Evolutionary conservation across 2,797 vertebrate species (phyloP).

Genomic region (Alca torda): DNA sequence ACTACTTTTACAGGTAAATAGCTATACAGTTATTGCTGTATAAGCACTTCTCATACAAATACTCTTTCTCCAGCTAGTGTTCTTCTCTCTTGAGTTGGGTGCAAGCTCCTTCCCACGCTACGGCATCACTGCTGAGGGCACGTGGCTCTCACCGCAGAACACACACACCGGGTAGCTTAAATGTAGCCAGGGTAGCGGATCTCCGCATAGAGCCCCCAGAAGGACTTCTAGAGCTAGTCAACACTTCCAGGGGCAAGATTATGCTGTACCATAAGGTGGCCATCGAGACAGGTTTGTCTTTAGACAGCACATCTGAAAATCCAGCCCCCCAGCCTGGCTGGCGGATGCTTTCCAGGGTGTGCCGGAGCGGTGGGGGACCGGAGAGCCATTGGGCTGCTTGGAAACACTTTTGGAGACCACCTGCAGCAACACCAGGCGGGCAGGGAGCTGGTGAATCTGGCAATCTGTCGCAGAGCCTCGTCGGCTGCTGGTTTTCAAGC

Average conservation of each 20-base stretch:
- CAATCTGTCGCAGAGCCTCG: background rate
- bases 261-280: background rate
- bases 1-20: background rate
- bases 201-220: background rate
- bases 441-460: background rate
- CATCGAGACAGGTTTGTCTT: background rate
- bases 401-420: background rate
- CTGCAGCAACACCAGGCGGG: background rate
- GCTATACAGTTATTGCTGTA: background rate
- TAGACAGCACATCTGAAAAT: background rate
- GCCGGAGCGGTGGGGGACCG: fast-evolving
- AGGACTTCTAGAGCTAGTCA: background rate
- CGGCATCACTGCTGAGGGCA: background rate
- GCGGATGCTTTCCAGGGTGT: fast-evolving
- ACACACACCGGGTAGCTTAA: background rate
- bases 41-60: background rate
- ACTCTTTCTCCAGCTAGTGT: background rate
- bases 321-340: background rate
- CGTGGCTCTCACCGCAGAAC: fast-evolving
- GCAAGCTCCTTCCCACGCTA: background rate
- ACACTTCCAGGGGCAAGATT: fast-evolving
- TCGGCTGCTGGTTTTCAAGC: background rate
- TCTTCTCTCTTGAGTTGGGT: fast-evolving
- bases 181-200: background rate
- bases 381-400: background rate